Evolutionary conservation across 2,797 vertebrate genomes (phyloP).

Genomic region (Chelonia mydas): DNA sequence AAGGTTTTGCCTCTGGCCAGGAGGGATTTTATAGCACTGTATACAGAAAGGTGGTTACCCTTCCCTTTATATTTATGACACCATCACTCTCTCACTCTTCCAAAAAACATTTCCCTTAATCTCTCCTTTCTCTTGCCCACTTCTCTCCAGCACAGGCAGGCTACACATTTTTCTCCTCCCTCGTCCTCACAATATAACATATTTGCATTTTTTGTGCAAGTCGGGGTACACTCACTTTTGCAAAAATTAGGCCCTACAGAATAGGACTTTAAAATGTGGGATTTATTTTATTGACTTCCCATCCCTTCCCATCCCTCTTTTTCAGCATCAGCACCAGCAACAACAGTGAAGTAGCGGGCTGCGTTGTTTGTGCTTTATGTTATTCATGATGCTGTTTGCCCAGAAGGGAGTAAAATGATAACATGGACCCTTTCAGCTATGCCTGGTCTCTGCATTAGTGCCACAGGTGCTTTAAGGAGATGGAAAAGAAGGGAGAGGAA

Average conservation of each 20-base stretch:
- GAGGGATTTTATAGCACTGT: no score
- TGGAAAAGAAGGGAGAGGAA: slow-evolving; percentile 45
- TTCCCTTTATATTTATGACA: no score
- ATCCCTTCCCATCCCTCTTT: neutral
- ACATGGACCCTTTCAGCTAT: slow-evolving; percentile 43
- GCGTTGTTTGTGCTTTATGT: slow-evolving; percentile 1
- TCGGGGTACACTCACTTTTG: neutral
- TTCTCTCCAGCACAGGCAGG: neutral
- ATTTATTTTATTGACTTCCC: neutral
- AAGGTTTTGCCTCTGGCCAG: no score
- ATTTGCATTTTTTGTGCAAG: neutral
- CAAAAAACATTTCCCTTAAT: neutral
- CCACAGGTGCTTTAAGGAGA: slow-evolving; percentile 51
- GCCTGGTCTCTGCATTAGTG: slow-evolving; percentile 9
- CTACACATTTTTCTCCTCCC: neutral
- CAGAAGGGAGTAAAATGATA: slow-evolving; percentile 49
- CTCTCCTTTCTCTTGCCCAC: neutral
- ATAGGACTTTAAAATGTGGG: fast-evolving
- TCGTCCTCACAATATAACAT: neutral
- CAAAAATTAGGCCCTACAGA: neutral
- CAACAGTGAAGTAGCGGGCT: neutral
- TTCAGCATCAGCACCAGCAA: neutral
- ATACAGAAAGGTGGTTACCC: no score
- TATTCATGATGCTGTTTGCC: slow-evolving; percentile 51
- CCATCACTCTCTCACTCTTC: neutral